Percentiles rank a stretch among this genome's conserved stretches.
Evolutionary conservation across 1,140 invertebrate species (phyloP).

Genomic region (Lysiphlebus fabarum): DNA sequence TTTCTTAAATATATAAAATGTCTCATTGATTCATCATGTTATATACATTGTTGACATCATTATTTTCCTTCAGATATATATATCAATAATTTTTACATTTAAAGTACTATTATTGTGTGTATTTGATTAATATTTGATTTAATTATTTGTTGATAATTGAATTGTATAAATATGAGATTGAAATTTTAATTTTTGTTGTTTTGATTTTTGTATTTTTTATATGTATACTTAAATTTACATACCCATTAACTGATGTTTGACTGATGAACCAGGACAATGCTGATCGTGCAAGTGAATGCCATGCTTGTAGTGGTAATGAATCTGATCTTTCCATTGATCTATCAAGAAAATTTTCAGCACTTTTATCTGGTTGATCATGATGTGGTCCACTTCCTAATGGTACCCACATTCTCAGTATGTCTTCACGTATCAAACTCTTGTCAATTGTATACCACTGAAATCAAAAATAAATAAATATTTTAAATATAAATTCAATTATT

Average conservation of each 20-base stretch:
- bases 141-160: no score
- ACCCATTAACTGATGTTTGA: conserved; percentile 74
- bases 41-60: no score
- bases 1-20: no score
- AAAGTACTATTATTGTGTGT: no score
- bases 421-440: conserved; percentile 44
- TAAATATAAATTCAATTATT: conserved; percentile 1
- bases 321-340: conserved; percentile 64
- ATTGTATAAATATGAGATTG: no score
- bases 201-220: neutral
- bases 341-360: conserved; percentile 64
- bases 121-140: no score
- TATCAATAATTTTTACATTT: no score
- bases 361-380: conserved; percentile 56
- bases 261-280: conserved; percentile 68
- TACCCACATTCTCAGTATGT: conserved; percentile 55
- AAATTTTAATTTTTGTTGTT: no score
- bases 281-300: conserved; percentile 62
- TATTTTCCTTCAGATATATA: no score
- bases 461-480: neutral
- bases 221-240: conserved; percentile 37
- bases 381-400: conserved; percentile 47
- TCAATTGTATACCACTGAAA: conserved; percentile 61
- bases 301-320: conserved; percentile 64
- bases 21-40: no score